Evolutionary conservation across 2,888 invertebrate genomes (phyloP).

Genomic region (Melikaiella ostensackeni): DNA sequence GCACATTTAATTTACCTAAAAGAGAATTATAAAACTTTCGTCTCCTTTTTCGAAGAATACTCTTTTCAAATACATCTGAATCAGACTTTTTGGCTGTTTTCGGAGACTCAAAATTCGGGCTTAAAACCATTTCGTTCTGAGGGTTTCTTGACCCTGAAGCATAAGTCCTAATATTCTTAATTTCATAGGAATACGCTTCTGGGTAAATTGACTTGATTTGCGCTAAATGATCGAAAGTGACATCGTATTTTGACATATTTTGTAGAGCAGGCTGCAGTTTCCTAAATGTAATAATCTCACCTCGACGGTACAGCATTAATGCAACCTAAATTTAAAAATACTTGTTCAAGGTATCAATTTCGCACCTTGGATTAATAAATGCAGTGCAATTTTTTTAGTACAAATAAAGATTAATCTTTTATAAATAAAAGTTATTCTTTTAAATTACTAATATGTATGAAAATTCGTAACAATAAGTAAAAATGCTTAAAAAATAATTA

Average conservation of each 20-base stretch:
- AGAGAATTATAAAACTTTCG: constrained; percentile 86
- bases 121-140: constrained; percentile 85
- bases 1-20: constrained; percentile 68
- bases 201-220: constrained; percentile 92
- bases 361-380: no score
- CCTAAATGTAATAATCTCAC: constrained; percentile 91
- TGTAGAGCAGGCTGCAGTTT: constrained; percentile 94
- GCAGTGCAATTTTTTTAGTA: no score
- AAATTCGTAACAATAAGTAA: constrained; percentile 1
- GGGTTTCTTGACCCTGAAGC: constrained; percentile 83
- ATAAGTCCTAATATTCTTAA: constrained; percentile 84
- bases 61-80: constrained; percentile 77
- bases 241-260: constrained; percentile 89
- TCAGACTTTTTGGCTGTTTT: constrained; percentile 46
- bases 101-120: constrained; percentile 79
- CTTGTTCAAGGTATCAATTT: no score
- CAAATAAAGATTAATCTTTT: no score
- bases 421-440: no score
- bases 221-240: constrained; percentile 86
- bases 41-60: constrained; percentile 84
- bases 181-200: constrained; percentile 87
- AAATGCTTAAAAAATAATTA: background rate
- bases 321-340: constrained; percentile 58
- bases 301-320: constrained; percentile 90
- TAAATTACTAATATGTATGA: no score